A percentile compares a stretch with the other conserved stretches of the same genome.
These are phyloP conservation scores for Caenorhabditis inopinata DNA, from an alignment of 1,140 invertebrate genomes.

Conservation along the genomic window DNA sequence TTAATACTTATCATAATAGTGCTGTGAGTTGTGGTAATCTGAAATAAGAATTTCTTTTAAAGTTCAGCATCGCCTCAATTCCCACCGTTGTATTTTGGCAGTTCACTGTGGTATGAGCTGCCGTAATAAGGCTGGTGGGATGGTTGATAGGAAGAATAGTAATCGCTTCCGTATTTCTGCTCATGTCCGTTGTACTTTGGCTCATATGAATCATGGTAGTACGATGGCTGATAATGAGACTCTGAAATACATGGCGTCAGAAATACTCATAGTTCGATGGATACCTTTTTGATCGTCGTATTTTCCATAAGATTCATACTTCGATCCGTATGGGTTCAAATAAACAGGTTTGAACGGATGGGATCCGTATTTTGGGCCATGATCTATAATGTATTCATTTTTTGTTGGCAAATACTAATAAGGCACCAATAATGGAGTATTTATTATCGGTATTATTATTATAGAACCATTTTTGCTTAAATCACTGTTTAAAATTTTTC, in stretches of 20 bases:
- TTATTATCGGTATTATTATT: no score
- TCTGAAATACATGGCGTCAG: no score
- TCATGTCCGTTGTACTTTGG: constrained; percentile 24
- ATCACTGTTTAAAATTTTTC: no score
- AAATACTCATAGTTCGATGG: no score
- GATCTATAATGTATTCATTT: not conserved
- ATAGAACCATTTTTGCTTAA: no score
- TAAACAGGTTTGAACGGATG: constrained; percentile 11
- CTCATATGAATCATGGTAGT: not conserved
- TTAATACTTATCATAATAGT: constrained; percentile 9
- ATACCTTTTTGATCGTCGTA: constrained; percentile 9
- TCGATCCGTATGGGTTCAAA: not conserved
- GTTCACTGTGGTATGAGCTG: not conserved
- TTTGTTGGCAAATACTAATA: no score
- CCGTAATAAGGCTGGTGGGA: constrained; percentile 21
- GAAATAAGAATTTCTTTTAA: not conserved
- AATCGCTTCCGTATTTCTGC: constrained; percentile 12
- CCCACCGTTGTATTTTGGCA: constrained; percentile 8
- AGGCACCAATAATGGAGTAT: no score
- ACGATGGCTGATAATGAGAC: not conserved
- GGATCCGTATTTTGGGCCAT: not conserved
- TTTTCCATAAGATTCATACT: constrained; percentile 21
- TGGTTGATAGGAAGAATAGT: constrained; percentile 7
- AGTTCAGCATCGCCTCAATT: not conserved
- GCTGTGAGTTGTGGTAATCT: not conserved